Conservation (phyloP, 2,797 vertebrate species). For the Tragopan temminckii region DNA sequence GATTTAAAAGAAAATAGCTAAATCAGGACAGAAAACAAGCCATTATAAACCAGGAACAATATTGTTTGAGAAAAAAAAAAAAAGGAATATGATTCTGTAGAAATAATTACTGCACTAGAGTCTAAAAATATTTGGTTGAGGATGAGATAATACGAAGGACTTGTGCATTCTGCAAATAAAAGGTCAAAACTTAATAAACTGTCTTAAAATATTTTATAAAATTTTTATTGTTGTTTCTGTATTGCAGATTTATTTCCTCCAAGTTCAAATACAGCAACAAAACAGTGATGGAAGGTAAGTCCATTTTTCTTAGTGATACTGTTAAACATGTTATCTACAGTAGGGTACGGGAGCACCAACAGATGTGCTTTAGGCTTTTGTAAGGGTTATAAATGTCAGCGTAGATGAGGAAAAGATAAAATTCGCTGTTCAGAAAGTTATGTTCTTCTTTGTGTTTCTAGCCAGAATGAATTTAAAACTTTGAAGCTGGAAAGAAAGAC, state of each 20-base stretch:
- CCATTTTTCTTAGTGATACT: neutral
- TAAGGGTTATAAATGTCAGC: slow-evolving; percentile 34
- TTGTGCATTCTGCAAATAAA: neutral
- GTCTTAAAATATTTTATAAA: neutral
- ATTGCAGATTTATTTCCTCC: neutral
- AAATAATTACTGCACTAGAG: neutral
- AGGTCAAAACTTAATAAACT: neutral
- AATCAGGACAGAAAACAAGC: slow-evolving; percentile 46
- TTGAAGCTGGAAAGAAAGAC: neutral
- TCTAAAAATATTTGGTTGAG: neutral
- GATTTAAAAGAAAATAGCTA: slow-evolving; percentile 27
- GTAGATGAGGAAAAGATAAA: slow-evolving; percentile 25
- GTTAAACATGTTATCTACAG: neutral
- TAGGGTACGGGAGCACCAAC: neutral
- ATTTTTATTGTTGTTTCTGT: neutral
- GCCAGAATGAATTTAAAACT: neutral
- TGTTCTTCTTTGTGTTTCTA: neutral
- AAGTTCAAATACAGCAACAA: neutral
- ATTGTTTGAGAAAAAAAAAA: neutral
- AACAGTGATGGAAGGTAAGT: neutral
- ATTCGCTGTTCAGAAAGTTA: slow-evolving; percentile 15
- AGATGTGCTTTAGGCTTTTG: neutral
- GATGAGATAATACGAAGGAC: neutral
- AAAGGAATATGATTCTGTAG: neutral
- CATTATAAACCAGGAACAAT: neutral